Percentiles rank a stretch among this genome's conserved stretches.
phyloP scores from a whole-genome alignment of 2,888 invertebrate species.

The Nomada fabriciana region DNA sequence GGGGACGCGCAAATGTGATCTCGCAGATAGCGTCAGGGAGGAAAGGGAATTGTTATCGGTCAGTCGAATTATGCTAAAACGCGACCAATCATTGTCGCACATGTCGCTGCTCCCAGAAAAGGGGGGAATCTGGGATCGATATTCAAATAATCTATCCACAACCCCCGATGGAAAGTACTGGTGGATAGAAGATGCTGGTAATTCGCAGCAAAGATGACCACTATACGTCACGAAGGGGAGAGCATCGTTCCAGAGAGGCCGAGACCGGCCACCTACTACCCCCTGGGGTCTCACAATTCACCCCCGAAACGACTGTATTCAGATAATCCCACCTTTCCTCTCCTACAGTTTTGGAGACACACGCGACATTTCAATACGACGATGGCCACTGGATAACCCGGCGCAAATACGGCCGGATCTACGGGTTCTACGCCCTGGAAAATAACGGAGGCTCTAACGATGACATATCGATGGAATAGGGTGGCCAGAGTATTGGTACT shows the following conservation, averaged over 20 bases:
- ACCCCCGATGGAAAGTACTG: constrained; percentile 6
- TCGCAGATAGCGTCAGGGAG: constrained; percentile 20
- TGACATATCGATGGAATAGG: constrained; percentile 44
- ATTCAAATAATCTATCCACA: constrained; percentile 80
- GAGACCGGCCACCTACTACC: constrained; percentile 77
- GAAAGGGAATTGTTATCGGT: constrained; percentile 53
- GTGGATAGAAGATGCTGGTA: constrained; percentile 74
- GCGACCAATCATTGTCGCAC: constrained; percentile 64
- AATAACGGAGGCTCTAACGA: constrained; percentile 60
- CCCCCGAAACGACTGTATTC: constrained; percentile 81
- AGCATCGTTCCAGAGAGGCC: constrained; percentile 52
- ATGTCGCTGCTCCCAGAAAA: constrained; percentile 52
- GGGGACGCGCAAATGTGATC: constrained; percentile 10
- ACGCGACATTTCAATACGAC: constrained; percentile 79
- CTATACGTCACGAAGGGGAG: constrained; percentile 77
- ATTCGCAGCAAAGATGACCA: constrained; percentile 80
- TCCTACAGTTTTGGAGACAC: constrained; percentile 40
- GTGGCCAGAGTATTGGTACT: neutral
- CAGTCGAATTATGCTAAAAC: constrained; percentile 70
- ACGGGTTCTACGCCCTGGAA: constrained; percentile 41
- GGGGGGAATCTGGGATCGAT: constrained; percentile 65
- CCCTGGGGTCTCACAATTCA: constrained; percentile 82
- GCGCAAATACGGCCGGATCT: constrained; percentile 71
- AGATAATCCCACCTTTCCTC: constrained; percentile 81
- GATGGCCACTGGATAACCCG: constrained; percentile 53